These are phyloP conservation scores for Candoia aspera DNA, from an alignment of 2,113 vertebrate genomes.

Conservation along the genomic window DNA sequence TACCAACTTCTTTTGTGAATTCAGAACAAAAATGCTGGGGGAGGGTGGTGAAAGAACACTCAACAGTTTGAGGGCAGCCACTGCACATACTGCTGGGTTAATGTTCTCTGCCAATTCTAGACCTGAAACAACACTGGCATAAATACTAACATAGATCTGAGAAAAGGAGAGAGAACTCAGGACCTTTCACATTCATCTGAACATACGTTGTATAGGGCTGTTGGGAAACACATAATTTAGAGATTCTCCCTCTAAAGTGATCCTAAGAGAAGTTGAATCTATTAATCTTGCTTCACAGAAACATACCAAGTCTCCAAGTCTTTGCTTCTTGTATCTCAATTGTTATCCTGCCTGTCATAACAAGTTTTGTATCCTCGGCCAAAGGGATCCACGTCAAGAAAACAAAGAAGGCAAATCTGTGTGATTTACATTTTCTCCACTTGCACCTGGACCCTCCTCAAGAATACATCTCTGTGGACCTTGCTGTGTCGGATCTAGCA, in stretches of 20 bases:
- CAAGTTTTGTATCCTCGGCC: not conserved
- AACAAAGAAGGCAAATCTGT: not conserved
- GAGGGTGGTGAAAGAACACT: not conserved
- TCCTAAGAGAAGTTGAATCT: not conserved
- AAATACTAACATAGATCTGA: not conserved
- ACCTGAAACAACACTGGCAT: not conserved
- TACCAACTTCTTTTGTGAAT: not conserved
- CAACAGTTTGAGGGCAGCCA: not conserved
- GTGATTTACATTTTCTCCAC: not conserved
- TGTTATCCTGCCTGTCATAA: not conserved
- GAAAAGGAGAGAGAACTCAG: not conserved
- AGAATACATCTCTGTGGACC: not conserved
- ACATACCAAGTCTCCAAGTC: not conserved
- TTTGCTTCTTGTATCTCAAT: not conserved
- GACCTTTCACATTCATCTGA: not conserved
- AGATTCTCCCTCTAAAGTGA: not conserved
- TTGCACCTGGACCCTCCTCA: not conserved
- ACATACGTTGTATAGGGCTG: not conserved
- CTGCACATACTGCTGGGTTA: not conserved
- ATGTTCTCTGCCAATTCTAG: not conserved
- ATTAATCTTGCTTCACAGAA: not conserved
- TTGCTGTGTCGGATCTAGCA: not conserved
- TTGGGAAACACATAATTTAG: not conserved
- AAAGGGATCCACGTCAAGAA: not conserved
- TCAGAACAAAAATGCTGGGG: not conserved